phyloP scores from a whole-genome alignment of 1,140 invertebrate species.

The Atta colombica region DNA sequence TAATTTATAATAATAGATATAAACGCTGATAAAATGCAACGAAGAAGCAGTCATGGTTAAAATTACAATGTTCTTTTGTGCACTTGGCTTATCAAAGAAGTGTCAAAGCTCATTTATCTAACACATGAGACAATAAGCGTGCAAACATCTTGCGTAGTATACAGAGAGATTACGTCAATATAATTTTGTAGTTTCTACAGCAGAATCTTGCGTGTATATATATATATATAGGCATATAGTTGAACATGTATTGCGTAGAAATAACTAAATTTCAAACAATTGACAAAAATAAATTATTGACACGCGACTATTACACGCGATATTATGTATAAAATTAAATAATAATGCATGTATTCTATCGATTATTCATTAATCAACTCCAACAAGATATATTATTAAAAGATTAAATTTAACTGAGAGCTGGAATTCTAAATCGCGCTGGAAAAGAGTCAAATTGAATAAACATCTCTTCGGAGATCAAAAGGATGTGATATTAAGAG shows the following conservation, averaged over 20 bases:
- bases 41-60: neutral
- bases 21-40: neutral
- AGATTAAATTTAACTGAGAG: neutral
- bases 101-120: neutral
- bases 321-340: neutral
- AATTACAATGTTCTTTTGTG: neutral
- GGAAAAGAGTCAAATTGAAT: neutral
- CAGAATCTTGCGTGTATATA: neutral
- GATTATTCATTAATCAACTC: conserved; percentile 16
- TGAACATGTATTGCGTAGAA: neutral
- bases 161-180: neutral
- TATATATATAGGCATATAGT: neutral
- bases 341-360: neutral
- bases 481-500: neutral
- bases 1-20: neutral
- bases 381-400: neutral
- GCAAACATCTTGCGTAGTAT: neutral
- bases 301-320: conserved; percentile 2
- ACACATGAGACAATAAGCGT: neutral
- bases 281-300: conserved; percentile 26
- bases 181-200: neutral
- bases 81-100: neutral
- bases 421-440: neutral
- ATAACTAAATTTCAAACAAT: neutral
- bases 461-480: neutral